Evolutionary conservation across 2,797 vertebrate genomes (phyloP).

Genomic region (Chromis chromis): DNA sequence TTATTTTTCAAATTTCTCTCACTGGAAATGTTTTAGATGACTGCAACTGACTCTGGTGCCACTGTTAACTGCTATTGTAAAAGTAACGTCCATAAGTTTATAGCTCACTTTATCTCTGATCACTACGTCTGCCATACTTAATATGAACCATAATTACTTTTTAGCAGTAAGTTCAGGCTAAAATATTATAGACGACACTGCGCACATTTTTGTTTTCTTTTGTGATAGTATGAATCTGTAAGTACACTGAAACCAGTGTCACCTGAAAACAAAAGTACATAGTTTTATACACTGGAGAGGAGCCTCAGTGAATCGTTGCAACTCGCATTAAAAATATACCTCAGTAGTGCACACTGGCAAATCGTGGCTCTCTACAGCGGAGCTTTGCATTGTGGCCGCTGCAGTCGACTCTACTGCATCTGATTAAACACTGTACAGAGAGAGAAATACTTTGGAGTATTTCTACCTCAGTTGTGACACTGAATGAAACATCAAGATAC

Average conservation of each 20-base stretch:
- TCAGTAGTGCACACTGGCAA: slow-evolving; percentile 77
- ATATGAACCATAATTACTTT: slow-evolving; percentile 44
- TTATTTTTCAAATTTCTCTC: slow-evolving; percentile 44
- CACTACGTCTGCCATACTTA: slow-evolving; percentile 48
- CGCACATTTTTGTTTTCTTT: slow-evolving; percentile 35
- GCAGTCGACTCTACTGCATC: slow-evolving; percentile 45
- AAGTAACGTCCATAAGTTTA: slow-evolving; percentile 42
- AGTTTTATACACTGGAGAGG: slow-evolving; percentile 67
- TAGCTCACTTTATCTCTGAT: slow-evolving; percentile 52
- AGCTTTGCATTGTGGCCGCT: slow-evolving; percentile 58
- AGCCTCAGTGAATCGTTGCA: slow-evolving; percentile 59
- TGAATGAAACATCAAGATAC: slow-evolving; percentile 42
- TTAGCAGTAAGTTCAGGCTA: slow-evolving; percentile 22
- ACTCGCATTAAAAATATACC: slow-evolving; percentile 68
- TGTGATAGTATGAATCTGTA: slow-evolving; percentile 34
- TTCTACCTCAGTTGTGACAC: slow-evolving; percentile 30
- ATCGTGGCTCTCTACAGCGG: slow-evolving; percentile 52
- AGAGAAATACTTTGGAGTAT: slow-evolving; percentile 27
- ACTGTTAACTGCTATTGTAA: slow-evolving; percentile 51
- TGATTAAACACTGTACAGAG: slow-evolving; percentile 53
- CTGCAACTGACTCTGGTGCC: slow-evolving; percentile 54
- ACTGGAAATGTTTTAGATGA: slow-evolving; percentile 61
- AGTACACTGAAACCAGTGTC: slow-evolving; percentile 54
- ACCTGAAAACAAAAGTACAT: slow-evolving; percentile 55
- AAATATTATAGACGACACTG: slow-evolving; percentile 28